Base-by-base conservation (phyloP, 2,797 vertebrate species). In the Argya squamiceps region DNA sequence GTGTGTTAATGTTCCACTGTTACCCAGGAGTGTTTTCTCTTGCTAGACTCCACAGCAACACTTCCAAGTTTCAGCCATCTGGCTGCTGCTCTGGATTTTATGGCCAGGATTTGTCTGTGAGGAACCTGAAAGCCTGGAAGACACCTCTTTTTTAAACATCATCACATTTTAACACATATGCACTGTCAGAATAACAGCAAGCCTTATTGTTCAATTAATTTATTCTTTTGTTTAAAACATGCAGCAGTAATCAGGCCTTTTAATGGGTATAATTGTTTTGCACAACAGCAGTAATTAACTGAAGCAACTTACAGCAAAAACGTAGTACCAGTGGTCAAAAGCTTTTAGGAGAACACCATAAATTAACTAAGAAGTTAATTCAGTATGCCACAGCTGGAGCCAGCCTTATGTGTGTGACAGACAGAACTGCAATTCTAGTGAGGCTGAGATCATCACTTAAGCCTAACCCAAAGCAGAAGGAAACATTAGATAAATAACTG, bases 31-130 rank as follows among this genome's bases (percentile, higher is more conserved):
- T 50, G 43, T 71, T 94, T 90, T 81, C 64, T 92, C 62, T 50
- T 34, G 56, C 49, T 89, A 87, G 83, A 93, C 73, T 75, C 76
- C 65, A 84, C 80, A 90, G 88, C 63, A 88, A 88, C 67, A 63
- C 37, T 79, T 89, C 46, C 80, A 84, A 21, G 32, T 79, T 89
- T 79, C 89, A 88, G 67, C 84, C 86, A 92, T 63, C 74, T 79
- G 95, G 56, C 43, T 90, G 63, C 80, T 92, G 56, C 83, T 82
- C 39, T 76, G 93, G 92, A 71, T 94, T 91, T 93, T 91, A 60
- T 58, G 87, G 77, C 88, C 75, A 83, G 84, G 74, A 84, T 89
- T 58, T 83, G 24, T 36, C 74, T 64, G 23, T 62, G 43, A 96
- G 81, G 41, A 92, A 91, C 60, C 46, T 78, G 59, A 70, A 89